Evolutionary conservation across 2,113 vertebrate genomes (phyloP).

Genomic region (Mionectes macconnelli): DNA sequence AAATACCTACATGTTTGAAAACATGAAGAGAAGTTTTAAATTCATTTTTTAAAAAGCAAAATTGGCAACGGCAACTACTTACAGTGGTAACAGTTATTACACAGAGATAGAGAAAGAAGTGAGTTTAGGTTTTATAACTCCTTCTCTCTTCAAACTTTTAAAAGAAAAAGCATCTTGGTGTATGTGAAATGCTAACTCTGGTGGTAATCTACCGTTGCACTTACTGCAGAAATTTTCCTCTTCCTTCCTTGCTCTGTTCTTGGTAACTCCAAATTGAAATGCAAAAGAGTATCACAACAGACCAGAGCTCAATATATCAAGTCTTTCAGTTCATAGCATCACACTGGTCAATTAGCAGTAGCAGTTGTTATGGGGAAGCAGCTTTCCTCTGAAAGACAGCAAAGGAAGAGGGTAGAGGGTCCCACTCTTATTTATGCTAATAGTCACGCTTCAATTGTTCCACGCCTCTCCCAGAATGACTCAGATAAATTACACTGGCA

Average conservation of each 20-base stretch:
- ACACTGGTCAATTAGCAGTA: not conserved
- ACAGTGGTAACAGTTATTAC: not conserved
- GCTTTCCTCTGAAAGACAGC: not conserved
- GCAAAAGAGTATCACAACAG: not conserved
- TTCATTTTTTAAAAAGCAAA: not conserved
- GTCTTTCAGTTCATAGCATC: not conserved
- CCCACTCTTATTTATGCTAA: not conserved
- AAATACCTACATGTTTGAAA: not conserved
- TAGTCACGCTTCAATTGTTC: slow-evolving; percentile 39
- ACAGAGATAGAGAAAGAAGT: not conserved
- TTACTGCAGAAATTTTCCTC: not conserved
- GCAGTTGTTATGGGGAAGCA: not conserved
- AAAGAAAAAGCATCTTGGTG: rapidly evolving
- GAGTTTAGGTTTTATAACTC: not conserved
- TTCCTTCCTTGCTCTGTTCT: not conserved
- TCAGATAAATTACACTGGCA: slow-evolving; percentile 65
- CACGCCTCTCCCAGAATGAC: slow-evolving; percentile 77
- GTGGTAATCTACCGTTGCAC: not conserved
- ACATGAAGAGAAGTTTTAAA: not conserved
- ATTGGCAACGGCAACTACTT: not conserved
- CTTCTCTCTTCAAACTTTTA: not conserved
- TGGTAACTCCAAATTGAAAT: not conserved
- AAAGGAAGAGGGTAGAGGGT: not conserved
- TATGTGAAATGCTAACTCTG: not conserved
- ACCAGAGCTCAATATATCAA: not conserved